Evolutionary conservation across 2,797 vertebrate genomes (phyloP).

Genomic region (Acanthiza pusilla): DNA sequence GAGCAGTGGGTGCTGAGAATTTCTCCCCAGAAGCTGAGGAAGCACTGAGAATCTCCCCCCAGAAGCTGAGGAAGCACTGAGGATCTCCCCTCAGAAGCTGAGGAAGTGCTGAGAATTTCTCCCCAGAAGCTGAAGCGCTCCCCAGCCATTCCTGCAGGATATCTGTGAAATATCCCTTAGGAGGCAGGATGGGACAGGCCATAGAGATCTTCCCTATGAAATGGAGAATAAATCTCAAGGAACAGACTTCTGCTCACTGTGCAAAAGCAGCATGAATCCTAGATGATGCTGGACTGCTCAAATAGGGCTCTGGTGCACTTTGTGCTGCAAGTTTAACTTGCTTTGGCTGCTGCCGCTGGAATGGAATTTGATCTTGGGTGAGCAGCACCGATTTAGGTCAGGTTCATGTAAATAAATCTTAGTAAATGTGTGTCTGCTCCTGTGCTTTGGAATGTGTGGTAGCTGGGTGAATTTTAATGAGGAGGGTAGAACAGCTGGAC

Average conservation of each 20-base stretch:
- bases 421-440: slow-evolving; percentile 5
- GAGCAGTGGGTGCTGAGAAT: not conserved
- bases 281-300: not conserved
- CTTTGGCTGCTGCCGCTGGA: not conserved
- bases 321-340: not conserved
- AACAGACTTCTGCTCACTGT: not conserved
- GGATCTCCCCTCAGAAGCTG: not conserved
- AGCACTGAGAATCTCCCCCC: not conserved
- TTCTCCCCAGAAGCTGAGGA: not conserved
- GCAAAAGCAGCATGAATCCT: not conserved
- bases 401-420: not conserved
- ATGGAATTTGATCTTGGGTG: not conserved
- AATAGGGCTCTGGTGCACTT: not conserved
- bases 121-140: not conserved
- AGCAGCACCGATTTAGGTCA: not conserved
- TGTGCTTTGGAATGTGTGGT: slow-evolving; percentile 17
- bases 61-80: not conserved
- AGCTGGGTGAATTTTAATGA: slow-evolving; percentile 4
- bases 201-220: accelerated
- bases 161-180: not conserved
- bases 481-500: not conserved
- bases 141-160: not conserved
- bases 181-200: not conserved
- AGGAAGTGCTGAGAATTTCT: not conserved
- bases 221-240: not conserved